Conservation (phyloP, 2,888 invertebrate species). For the Lumbricus terrestris region DNA sequence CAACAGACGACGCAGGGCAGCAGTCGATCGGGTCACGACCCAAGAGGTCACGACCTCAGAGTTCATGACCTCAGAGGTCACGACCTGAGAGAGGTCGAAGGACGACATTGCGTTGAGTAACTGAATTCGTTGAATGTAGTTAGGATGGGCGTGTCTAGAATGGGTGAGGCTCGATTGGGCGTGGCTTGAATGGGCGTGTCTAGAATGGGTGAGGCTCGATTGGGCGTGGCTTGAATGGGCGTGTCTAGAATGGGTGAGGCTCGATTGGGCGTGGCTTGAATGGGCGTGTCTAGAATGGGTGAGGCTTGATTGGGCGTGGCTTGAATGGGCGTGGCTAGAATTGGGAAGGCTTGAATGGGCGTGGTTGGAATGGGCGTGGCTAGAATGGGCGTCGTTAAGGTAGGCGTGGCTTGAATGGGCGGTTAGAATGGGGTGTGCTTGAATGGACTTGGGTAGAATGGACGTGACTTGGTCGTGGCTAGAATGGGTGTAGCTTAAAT, state of each 20-base stretch:
- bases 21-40: not conserved
- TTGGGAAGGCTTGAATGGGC: not conserved
- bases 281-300: not conserved
- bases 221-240: not conserved
- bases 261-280: not conserved
- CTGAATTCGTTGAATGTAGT: no score
- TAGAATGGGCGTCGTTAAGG: not conserved
- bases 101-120: not conserved
- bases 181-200: not conserved
- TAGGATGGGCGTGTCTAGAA: no score
- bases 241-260: no score
- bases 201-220: not conserved
- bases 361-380: not conserved
- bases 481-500: no score
- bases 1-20: not conserved
- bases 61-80: not conserved
- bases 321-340: no score
- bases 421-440: not conserved
- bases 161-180: not conserved
- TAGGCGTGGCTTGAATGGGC: not conserved
- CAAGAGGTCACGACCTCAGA: not conserved
- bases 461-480: no score
- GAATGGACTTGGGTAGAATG: not conserved
- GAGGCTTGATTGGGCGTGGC: not conserved
- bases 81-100: not conserved